A percentile compares a stretch with the other conserved stretches of the same genome.
phyloP scores from a whole-genome alignment of 2,888 invertebrate genomes.

The Cantharis nigra region DNA sequence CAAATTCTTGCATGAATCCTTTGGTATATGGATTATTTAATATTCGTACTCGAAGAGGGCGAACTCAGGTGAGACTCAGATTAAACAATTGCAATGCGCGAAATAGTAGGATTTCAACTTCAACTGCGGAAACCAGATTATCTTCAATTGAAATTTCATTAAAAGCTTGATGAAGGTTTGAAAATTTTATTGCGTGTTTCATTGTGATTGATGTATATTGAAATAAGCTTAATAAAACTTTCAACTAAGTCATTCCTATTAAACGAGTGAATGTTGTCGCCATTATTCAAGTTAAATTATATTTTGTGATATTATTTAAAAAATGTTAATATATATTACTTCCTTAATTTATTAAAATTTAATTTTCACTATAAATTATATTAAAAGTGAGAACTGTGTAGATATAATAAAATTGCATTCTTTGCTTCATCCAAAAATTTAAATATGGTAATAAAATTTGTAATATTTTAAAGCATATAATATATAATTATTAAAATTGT shows the following conservation, averaged over 20 bases:
- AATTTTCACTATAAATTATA: not conserved
- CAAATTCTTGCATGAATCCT: conserved; percentile 96
- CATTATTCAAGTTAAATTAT: not conserved
- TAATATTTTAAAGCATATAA: not conserved
- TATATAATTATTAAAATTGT: not conserved
- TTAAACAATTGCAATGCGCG: conserved; percentile 40
- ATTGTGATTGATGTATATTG: not conserved
- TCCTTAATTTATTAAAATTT: not conserved
- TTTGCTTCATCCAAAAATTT: not conserved
- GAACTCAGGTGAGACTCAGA: conserved; percentile 53
- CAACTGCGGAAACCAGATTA: conserved; percentile 50
- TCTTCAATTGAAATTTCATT: conserved; percentile 47
- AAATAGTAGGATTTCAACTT: conserved; percentile 36
- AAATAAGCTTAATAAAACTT: not conserved
- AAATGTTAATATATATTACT: not conserved
- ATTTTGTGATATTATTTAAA: not conserved
- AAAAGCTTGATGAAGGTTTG: conserved; percentile 32
- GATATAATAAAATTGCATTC: not conserved
- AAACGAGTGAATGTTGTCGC: not conserved
- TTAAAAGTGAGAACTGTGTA: not conserved
- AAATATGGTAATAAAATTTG: not conserved
- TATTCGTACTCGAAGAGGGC: conserved; percentile 61
- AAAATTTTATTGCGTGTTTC: not conserved
- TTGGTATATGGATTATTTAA: conserved; percentile 92
- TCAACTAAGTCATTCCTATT: not conserved